Percentiles rank a stretch among this genome's conserved stretches.
Conservation (phyloP, 30 jellyfish, hydroid and myxozoan genomes). For the Chrysaora quinquecirrha region DNA sequence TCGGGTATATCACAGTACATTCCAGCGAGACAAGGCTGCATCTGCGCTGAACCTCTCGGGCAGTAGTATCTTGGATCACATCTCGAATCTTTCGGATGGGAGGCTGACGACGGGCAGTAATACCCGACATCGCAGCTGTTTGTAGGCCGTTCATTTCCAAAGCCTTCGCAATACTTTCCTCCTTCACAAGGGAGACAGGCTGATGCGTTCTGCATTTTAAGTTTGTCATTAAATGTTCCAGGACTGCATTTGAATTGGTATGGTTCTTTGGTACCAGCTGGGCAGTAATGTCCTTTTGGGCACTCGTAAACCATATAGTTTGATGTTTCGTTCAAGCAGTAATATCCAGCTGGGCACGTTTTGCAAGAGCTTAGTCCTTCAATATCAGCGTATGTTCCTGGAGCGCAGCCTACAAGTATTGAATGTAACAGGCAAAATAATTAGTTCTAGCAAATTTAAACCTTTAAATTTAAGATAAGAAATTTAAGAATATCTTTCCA, state of each 20-base stretch:
- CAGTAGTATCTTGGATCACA: slow-evolving; percentile 86
- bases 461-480: too few species aligned
- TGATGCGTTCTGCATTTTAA: slow-evolving; percentile 44
- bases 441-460: too few species aligned
- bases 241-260: slow-evolving; percentile 83
- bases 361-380: slow-evolving; percentile 81
- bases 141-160: slow-evolving; percentile 81
- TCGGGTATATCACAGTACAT: slow-evolving; percentile 72
- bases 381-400: slow-evolving; percentile 82
- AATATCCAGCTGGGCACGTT: slow-evolving; percentile 94
- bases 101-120: slow-evolving; percentile 89
- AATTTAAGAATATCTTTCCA: too few species aligned
- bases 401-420: slow-evolving; percentile 73
- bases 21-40: slow-evolving; percentile 86
- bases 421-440: too few species aligned
- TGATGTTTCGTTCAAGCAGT: slow-evolving; percentile 82
- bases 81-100: slow-evolving; percentile 40
- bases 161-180: slow-evolving; percentile 91
- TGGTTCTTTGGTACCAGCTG: slow-evolving; percentile 83
- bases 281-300: slow-evolving; percentile 95
- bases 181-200: slow-evolving; percentile 84
- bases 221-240: slow-evolving; percentile 84
- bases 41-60: slow-evolving; percentile 86
- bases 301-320: slow-evolving; percentile 77
- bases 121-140: slow-evolving; percentile 87